Evolutionary conservation across 2,888 invertebrate species (phyloP).

Genomic region (Cephalotes varians): DNA sequence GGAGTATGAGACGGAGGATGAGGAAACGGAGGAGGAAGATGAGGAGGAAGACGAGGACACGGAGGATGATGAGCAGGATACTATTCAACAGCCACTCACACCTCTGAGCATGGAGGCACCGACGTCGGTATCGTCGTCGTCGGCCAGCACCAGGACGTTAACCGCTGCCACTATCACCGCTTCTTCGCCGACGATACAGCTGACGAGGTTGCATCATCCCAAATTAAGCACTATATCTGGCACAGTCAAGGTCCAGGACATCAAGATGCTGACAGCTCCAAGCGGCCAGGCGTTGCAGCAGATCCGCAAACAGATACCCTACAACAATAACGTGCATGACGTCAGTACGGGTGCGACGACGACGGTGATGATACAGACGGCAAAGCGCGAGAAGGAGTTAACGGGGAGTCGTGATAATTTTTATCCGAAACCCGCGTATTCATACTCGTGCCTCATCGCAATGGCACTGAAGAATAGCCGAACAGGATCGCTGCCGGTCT

Average conservation of each 20-base stretch:
- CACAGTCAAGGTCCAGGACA: conserved; percentile 81
- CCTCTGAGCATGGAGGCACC: conserved; percentile 43
- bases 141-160: conserved; percentile 70
- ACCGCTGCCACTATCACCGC: conserved; percentile 73
- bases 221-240: conserved; percentile 78
- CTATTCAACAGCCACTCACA: conserved; percentile 28
- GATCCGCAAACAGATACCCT: conserved; percentile 81
- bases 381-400: conserved; percentile 81
- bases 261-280: conserved; percentile 78
- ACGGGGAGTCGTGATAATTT: conserved; percentile 87
- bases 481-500: conserved; percentile 97
- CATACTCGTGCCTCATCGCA: conserved; percentile 98
- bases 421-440: conserved; percentile 98
- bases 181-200: conserved; percentile 69
- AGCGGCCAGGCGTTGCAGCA: conserved; percentile 77
- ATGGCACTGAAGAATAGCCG: conserved; percentile 98
- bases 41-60: conserved; percentile 80
- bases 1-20: conserved; percentile 86
- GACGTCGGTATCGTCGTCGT: conserved; percentile 57
- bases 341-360: conserved; percentile 66
- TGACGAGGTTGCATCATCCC: conserved; percentile 67
- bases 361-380: conserved; percentile 58
- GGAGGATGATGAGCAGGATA: conserved; percentile 45
- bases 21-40: conserved; percentile 84
- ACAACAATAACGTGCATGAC: conserved; percentile 81